These are phyloP conservation scores for Dromiciops gliroides DNA, from an alignment of 2,113 vertebrate genomes.

Conservation along the genomic window DNA sequence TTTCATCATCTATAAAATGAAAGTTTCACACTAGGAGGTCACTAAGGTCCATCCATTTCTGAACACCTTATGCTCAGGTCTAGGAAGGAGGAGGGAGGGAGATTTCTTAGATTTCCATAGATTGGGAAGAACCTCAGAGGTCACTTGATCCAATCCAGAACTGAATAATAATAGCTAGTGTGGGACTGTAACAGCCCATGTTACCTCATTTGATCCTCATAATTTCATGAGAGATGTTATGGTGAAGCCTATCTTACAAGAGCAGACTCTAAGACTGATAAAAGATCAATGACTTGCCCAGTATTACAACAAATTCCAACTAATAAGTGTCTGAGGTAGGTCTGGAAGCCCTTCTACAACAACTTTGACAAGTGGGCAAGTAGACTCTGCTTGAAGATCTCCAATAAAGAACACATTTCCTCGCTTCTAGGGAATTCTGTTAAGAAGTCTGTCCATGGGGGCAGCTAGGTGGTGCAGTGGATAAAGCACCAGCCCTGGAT, in stretches of 20 bases:
- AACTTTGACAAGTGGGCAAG: too few species aligned
- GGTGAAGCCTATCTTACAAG: not conserved
- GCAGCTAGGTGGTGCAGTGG: too few species aligned
- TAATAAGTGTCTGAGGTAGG: not conserved
- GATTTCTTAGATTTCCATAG: not conserved
- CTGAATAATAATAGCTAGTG: not conserved
- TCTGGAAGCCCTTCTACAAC: not conserved
- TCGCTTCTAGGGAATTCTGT: not conserved
- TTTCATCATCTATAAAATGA: not conserved
- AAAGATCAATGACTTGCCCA: not conserved
- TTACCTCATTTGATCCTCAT: not conserved
- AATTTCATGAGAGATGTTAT: not conserved
- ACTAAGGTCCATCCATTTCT: not conserved
- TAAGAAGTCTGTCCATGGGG: not conserved
- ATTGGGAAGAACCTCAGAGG: not conserved
- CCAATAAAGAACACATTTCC: not conserved
- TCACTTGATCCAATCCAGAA: not conserved
- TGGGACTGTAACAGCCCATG: not conserved
- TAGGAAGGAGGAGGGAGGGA: not conserved
- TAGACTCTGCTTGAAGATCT: not conserved
- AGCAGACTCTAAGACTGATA: not conserved
- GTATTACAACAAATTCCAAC: not conserved
- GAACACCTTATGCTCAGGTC: not conserved
- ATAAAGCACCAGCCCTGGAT: too few species aligned
- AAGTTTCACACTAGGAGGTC: not conserved